Evolutionary conservation across 2,888 invertebrate genomes (phyloP).

Genomic region (Drosophila maculinotata): DNA sequence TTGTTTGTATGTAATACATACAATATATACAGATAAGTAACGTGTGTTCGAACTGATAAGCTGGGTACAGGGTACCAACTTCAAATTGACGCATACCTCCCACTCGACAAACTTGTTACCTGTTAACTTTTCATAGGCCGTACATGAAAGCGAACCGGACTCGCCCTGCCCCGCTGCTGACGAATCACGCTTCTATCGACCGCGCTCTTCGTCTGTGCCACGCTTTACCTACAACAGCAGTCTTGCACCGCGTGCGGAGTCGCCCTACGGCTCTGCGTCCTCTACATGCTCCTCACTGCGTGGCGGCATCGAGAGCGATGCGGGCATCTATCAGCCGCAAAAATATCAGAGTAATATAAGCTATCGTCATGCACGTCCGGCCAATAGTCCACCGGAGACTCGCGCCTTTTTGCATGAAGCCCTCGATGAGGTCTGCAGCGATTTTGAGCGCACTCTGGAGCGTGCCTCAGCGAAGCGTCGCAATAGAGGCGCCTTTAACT

Average conservation of each 20-base stretch:
- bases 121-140: constrained; percentile 68
- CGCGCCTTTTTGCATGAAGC: constrained; percentile 85
- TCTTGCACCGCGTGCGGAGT: constrained; percentile 69
- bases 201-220: constrained; percentile 81
- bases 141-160: constrained; percentile 83
- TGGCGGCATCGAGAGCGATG: constrained; percentile 76
- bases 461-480: constrained; percentile 85
- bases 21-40: too few species aligned
- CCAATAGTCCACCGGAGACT: constrained; percentile 83
- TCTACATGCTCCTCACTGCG: constrained; percentile 80
- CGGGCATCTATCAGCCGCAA: constrained; percentile 53
- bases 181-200: constrained; percentile 55
- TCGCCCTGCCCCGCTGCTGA: constrained; percentile 71
- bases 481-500: constrained; percentile 56
- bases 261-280: constrained; percentile 82
- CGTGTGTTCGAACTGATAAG: too few species aligned
- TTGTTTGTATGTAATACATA: too few species aligned
- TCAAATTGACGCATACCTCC: constrained; percentile 43
- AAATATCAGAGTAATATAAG: constrained; percentile 25
- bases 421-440: constrained; percentile 88
- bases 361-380: constrained; percentile 45
- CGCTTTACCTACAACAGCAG: constrained; percentile 73
- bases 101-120: constrained; percentile 60
- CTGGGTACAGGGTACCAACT: too few species aligned
- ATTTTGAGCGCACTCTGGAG: constrained; percentile 90